Conservation (phyloP, 1,140 invertebrate species). For the Cryptotermes secundus region DNA sequence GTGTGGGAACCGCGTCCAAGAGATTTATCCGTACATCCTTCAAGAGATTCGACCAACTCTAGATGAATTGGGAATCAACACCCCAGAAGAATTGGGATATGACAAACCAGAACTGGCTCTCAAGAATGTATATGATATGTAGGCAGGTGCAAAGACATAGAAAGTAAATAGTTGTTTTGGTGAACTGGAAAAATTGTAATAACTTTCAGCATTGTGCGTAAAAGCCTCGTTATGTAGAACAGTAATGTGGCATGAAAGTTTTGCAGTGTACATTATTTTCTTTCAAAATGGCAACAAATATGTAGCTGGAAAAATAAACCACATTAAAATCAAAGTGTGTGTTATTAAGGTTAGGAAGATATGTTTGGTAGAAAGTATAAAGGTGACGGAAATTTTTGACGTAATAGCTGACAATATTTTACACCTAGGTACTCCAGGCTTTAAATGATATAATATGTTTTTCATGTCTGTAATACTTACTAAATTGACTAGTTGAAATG, state of each 20-base stretch:
- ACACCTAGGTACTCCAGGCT: no score
- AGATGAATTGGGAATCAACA: slow-evolving; percentile 89
- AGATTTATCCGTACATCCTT: slow-evolving; percentile 89
- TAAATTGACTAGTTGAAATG: no score
- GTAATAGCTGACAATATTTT: no score
- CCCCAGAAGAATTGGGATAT: slow-evolving; percentile 94
- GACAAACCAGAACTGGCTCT: slow-evolving; percentile 95
- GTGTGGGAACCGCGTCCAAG: slow-evolving; percentile 73
- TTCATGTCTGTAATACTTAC: no score
- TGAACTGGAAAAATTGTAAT: not conserved
- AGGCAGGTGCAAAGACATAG: slow-evolving; percentile 38
- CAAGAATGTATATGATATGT: slow-evolving; percentile 68
- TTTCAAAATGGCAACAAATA: not conserved
- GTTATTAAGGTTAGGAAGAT: not conserved
- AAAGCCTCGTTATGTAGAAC: not conserved
- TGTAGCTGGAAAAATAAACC: not conserved
- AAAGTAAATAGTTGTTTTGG: slow-evolving; percentile 38
- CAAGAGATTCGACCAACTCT: slow-evolving; percentile 93
- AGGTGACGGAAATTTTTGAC: not conserved
- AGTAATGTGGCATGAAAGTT: slow-evolving; percentile 15
- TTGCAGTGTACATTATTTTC: not conserved
- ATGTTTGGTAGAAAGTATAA: not conserved
- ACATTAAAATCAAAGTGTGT: not conserved
- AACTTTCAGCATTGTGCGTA: slow-evolving; percentile 10
- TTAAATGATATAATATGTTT: no score